These are phyloP conservation scores for Distichodus sexfasciatus DNA, from an alignment of 2,797 vertebrate genomes.

Conservation along the genomic window DNA sequence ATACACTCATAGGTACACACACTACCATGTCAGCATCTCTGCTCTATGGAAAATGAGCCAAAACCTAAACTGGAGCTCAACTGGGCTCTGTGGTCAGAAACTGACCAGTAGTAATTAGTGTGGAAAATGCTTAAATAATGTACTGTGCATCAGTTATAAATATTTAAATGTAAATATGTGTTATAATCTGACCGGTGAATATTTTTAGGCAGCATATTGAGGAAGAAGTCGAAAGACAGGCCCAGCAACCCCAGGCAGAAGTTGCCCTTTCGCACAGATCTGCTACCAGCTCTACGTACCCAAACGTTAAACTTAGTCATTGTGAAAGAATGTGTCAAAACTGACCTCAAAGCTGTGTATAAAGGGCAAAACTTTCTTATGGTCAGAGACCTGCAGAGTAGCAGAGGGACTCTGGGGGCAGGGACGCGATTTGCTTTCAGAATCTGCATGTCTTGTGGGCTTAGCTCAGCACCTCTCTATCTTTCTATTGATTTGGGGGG, in stretches of 20 bases:
- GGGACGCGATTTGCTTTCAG: slow-evolving; percentile 41
- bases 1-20: no score
- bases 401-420: no score
- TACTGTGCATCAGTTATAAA: no score
- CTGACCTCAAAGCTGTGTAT: background rate
- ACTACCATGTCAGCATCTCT: no score
- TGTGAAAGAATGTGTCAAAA: background rate
- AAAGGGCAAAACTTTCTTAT: background rate
- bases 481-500: slow-evolving; percentile 43
- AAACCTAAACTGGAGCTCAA: no score
- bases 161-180: no score
- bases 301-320: background rate
- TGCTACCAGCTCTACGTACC: background rate
- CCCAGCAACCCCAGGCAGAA: background rate
- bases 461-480: slow-evolving; percentile 64
- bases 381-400: background rate
- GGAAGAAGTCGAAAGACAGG: background rate
- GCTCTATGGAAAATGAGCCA: no score
- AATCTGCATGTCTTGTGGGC: slow-evolving; percentile 63
- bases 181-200: no score
- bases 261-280: background rate
- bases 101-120: no score
- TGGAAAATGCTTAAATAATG: no score
- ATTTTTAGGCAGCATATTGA: background rate
- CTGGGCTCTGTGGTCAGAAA: no score